Evolutionary conservation across 2,797 vertebrate genomes (phyloP).

Genomic region (Pterois miles): DNA sequence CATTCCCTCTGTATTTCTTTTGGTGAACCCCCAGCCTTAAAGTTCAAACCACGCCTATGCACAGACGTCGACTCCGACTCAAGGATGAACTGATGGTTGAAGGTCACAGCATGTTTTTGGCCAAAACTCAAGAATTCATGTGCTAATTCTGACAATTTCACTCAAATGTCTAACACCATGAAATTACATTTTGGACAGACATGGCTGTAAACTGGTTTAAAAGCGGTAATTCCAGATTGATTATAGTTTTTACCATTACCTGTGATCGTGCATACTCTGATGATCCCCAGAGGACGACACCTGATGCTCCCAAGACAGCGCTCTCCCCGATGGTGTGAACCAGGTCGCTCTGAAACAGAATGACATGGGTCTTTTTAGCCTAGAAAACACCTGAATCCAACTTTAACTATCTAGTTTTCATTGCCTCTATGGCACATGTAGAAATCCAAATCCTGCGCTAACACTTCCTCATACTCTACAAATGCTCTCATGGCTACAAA

Average conservation of each 20-base stretch:
- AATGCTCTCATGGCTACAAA: not conserved
- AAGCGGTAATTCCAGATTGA: no score
- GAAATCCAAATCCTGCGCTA: not conserved
- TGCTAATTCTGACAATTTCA: no score
- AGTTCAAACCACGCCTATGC: no score
- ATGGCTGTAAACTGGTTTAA: no score
- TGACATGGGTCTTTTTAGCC: not conserved
- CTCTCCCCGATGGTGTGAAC: constrained; percentile 91
- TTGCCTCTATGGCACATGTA: not conserved
- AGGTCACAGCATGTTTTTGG: no score
- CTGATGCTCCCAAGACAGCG: constrained; percentile 85
- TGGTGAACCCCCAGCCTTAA: no score
- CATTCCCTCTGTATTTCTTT: no score
- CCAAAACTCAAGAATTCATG: no score
- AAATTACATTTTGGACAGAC: no score
- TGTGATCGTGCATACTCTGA: constrained; percentile 82
- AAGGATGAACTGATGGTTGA: no score
- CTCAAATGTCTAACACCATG: no score
- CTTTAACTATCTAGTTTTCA: not conserved
- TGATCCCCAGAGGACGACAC: constrained; percentile 91
- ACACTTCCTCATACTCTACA: not conserved
- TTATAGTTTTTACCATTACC: constrained; percentile 53
- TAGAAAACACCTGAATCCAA: not conserved
- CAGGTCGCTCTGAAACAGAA: constrained; percentile 85
- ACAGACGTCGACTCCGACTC: no score